phyloP scores from a whole-genome alignment of 1,140 invertebrate species.

The Sinella curviseta region DNA sequence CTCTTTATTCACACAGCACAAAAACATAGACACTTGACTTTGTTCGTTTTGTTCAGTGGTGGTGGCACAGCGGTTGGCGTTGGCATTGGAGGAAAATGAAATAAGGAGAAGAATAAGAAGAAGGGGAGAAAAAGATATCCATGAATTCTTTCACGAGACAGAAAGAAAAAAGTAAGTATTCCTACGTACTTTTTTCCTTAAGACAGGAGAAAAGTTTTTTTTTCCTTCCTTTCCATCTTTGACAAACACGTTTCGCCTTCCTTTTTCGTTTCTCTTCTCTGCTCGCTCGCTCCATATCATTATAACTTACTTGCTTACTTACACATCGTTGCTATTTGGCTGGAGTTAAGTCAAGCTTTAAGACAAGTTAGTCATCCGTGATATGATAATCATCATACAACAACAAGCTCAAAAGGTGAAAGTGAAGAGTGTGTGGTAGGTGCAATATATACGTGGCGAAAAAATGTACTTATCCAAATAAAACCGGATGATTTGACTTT shows the following conservation, averaged over 20 bases:
- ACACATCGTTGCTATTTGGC: too few relatives aligned
- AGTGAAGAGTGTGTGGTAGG: neutral
- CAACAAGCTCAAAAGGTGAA: neutral
- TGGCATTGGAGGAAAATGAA: too few relatives aligned
- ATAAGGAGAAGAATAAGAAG: neutral
- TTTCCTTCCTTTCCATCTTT: neutral
- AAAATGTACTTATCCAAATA: neutral
- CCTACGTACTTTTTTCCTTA: neutral
- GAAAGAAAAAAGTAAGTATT: neutral
- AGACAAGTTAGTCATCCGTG: constrained; percentile 24
- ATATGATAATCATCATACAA: constrained; percentile 1
- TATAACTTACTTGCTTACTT: too few relatives aligned
- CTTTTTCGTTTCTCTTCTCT: too few relatives aligned
- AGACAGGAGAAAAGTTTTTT: neutral
- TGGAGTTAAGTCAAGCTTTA: neutral
- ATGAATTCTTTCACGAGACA: too few relatives aligned
- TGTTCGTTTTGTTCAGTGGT: neutral
- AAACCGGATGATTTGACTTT: neutral
- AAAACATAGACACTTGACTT: neutral
- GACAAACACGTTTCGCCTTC: neutral
- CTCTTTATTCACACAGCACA: neutral
- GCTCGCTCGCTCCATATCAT: neutral
- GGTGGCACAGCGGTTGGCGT: neutral
- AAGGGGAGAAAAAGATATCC: too few relatives aligned
- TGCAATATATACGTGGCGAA: too few relatives aligned